Base-by-base conservation (phyloP, 2,888 invertebrate genomes). In the Eupithecia inturbata region DNA sequence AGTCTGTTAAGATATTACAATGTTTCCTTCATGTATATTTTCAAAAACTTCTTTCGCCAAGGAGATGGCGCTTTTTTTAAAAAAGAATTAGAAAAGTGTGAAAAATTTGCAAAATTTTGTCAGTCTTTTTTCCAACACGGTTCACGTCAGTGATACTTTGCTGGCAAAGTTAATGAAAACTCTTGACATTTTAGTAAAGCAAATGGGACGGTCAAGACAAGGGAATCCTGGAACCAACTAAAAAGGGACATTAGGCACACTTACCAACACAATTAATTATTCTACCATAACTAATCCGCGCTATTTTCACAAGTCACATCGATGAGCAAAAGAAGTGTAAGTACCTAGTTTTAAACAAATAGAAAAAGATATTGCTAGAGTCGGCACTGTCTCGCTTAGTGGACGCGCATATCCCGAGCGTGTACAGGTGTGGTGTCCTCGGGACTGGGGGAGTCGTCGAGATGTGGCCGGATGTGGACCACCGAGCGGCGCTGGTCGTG, bases 401-500 rank as follows among this genome's bases (percentile, higher is more conserved):
- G 95, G 68, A 95, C 92, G 83, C 95, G 87, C 82, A 95, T 90
- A 76, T 95, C 95, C 71, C 95, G 89, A 22, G 95, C 95, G 82
- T 96, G 95, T 1, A 96, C 95, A 2, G 96, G 95, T 7, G 96
- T 96, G 62, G 95, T 95, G 82, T 96, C 96, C 80, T 96, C 96
- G 33, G 96, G 96, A 89, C 96, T 96, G 1, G 96, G 96, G 83
- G 96, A 96, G 83, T 96, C 96, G 74, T 96, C 96, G 28, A 95
- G 87, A 69, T 95, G 95, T 7, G 96, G 95, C 62, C 96, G 95
- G 81, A 96, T 96, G 82, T 96, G 95, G 0, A 96, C 96, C 19
- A 96, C 95, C 57, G 95, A 95, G 78, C 95, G 94, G 63, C 95
- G 92, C 77, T 95, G 94, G 79, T 95, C 94, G 75, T 95, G 95